These are phyloP conservation scores for Scophthalmus maximus DNA, from an alignment of 2,113 vertebrate species.

Conservation along the genomic window DNA sequence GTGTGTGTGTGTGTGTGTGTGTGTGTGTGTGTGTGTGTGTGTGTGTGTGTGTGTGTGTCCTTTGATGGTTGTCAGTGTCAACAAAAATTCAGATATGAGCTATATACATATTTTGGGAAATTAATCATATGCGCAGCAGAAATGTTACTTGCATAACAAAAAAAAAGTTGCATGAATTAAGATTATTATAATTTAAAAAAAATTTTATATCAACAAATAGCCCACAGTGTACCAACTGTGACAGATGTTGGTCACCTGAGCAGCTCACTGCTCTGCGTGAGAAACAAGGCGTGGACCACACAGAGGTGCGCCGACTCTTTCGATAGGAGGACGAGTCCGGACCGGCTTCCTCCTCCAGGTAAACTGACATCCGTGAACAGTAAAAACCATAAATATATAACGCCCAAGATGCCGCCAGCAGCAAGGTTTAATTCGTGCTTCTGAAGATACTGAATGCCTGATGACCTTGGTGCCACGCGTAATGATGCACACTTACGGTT, in stretches of 20 bases:
- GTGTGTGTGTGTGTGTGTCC: background rate
- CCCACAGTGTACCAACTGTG: no score
- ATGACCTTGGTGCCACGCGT: slow-evolving; percentile 72
- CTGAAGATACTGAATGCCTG: slow-evolving; percentile 54
- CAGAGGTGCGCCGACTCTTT: slow-evolving; percentile 18
- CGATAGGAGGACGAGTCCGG: slow-evolving; percentile 30
- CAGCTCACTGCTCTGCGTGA: slow-evolving; percentile 22
- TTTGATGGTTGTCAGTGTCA: background rate
- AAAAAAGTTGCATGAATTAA: no score
- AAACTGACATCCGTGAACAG: slow-evolving; percentile 50
- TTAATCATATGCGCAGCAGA: background rate
- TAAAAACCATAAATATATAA: slow-evolving; percentile 43
- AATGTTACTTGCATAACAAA: no score
- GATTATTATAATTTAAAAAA: no score
- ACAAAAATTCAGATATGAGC: slow-evolving; percentile 6
- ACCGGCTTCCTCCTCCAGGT: slow-evolving; percentile 29
- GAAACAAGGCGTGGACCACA: slow-evolving; percentile 21
- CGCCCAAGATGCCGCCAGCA: slow-evolving; percentile 31
- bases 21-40: background rate
- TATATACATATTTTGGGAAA: slow-evolving; percentile 6
- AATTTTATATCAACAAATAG: background rate
- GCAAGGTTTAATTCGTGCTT: slow-evolving; percentile 50
- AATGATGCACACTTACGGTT: slow-evolving; percentile 68
- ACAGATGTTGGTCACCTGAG: slow-evolving; percentile 37
- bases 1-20: background rate